Conservation (phyloP, 2,888 invertebrate genomes). For the Koerneria pararmatus region DNA sequence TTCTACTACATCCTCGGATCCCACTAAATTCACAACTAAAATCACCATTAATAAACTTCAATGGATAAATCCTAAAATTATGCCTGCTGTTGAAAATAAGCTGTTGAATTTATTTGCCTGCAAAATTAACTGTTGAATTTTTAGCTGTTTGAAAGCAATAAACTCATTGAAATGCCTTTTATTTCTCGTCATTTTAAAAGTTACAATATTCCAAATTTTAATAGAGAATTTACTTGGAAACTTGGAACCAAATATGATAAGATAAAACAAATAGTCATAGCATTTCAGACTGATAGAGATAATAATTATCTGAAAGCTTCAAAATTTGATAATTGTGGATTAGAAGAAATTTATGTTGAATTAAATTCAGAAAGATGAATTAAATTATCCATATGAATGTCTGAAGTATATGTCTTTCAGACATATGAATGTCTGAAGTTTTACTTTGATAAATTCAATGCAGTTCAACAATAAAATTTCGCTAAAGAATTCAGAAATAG, state of each 20-base stretch:
- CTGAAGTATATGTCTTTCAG: no score
- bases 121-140: constrained; percentile 39
- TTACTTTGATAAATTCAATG: constrained; percentile 40
- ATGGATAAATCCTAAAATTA: constrained; percentile 43
- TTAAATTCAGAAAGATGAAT: constrained; percentile 37
- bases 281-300: constrained; percentile 38
- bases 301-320: constrained; percentile 38
- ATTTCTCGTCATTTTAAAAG: constrained; percentile 40
- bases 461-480: constrained; percentile 41
- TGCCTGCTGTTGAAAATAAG: constrained; percentile 38
- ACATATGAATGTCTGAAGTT: constrained; percentile 43
- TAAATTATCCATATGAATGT: no score
- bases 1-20: constrained; percentile 32
- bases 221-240: constrained; percentile 43
- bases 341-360: constrained; percentile 42
- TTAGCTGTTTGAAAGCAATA: constrained; percentile 35
- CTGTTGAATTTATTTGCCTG: no score
- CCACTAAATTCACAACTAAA: constrained; percentile 34
- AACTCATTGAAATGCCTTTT: constrained; percentile 35
- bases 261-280: constrained; percentile 37
- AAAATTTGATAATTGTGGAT: constrained; percentile 39
- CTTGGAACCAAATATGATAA: constrained; percentile 45
- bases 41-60: constrained; percentile 38
- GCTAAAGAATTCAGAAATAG: constrained; percentile 42
- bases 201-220: constrained; percentile 42